Conservation (phyloP, 2,113 vertebrate species). For the Gila orcuttii region DNA sequence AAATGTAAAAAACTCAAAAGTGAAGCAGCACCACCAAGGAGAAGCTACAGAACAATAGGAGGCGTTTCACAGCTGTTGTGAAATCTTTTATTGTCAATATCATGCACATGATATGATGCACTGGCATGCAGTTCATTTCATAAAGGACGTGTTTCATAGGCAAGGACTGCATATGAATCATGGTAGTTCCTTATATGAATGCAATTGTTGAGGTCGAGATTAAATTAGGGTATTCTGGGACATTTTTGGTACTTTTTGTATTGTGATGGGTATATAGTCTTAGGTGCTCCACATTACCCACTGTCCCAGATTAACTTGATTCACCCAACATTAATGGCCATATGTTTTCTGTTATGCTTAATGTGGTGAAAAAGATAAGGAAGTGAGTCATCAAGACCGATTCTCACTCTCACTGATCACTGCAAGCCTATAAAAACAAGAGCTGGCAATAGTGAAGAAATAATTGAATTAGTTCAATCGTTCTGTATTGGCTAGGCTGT, state of each 20-base stretch:
- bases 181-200: not conserved
- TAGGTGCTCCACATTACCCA: not conserved
- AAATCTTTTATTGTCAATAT: not conserved
- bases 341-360: constrained; percentile 14
- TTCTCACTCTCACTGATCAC: constrained; percentile 5
- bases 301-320: not conserved
- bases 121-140: not conserved
- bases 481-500: constrained; percentile 12
- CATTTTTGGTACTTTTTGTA: not conserved
- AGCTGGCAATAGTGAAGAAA: constrained; percentile 12
- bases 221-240: not conserved
- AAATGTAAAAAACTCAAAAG: no score
- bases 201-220: not conserved
- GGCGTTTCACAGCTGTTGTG: not conserved
- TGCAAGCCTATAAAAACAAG: not conserved
- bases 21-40: not conserved
- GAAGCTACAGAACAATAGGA: not conserved
- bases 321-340: not conserved
- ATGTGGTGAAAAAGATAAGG: not conserved
- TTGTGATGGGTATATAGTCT: not conserved
- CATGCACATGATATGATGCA: not conserved
- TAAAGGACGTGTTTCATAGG: no score
- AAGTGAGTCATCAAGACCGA: constrained; percentile 4
- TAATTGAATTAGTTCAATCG: not conserved
- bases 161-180: not conserved